Percentiles rank a stretch among this genome's conserved stretches.
Evolutionary conservation across 2,113 vertebrate species (phyloP).

Genomic region (Hypomesus transpacificus): DNA sequence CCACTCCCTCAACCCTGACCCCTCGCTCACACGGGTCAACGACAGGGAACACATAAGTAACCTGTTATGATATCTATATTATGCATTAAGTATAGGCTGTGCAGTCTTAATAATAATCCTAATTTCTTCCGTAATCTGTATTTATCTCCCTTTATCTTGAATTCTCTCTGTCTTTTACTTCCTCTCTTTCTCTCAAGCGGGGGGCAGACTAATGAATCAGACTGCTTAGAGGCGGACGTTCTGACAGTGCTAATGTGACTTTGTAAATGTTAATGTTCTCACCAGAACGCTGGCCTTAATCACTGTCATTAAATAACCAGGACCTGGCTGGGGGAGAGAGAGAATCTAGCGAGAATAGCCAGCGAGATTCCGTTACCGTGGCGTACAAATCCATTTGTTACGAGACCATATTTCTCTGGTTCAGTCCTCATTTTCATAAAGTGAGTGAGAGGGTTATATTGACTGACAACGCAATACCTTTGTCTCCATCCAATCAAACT

Average conservation of each 20-base stretch:
- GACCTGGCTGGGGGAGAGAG: slow-evolving; percentile 17
- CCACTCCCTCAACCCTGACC: background rate
- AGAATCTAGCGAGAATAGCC: background rate
- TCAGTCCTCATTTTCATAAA: background rate
- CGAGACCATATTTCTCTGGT: background rate
- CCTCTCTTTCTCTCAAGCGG: background rate
- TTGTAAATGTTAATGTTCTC: slow-evolving; percentile 39
- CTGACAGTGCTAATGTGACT: slow-evolving; percentile 28
- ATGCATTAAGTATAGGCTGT: background rate
- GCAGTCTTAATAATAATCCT: background rate
- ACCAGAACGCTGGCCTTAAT: slow-evolving; percentile 25
- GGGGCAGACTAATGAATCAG: slow-evolving; percentile 15
- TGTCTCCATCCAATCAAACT: background rate
- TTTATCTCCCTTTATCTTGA: background rate
- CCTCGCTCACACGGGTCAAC: background rate
- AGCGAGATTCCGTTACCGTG: background rate
- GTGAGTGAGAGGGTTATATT: background rate
- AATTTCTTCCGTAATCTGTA: background rate
- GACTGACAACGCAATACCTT: no score
- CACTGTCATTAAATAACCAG: slow-evolving; percentile 31
- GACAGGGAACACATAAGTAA: background rate
- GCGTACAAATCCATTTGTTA: background rate
- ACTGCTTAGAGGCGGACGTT: background rate
- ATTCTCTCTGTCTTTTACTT: background rate
- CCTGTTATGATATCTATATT: background rate